phyloP scores from a whole-genome alignment of 2,888 invertebrate species.

The Campoplex nolae region DNA sequence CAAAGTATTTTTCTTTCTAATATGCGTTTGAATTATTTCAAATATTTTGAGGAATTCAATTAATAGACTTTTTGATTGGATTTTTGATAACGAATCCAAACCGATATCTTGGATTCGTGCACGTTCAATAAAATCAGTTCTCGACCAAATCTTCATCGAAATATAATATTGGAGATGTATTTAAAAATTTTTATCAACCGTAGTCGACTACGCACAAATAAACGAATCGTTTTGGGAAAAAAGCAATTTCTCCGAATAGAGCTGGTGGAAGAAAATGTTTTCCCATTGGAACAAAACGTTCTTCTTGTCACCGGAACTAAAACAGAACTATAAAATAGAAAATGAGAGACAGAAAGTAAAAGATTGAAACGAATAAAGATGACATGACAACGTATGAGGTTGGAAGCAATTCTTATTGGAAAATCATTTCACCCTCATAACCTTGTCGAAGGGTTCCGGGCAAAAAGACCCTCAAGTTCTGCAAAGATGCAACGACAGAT shows the following conservation, averaged over 20 bases:
- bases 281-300: constrained; percentile 23
- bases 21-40: not conserved
- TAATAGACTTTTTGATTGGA: not conserved
- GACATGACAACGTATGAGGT: constrained; percentile 40
- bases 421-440: constrained; percentile 74
- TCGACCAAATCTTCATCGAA: too few species aligned
- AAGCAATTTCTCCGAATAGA: not conserved
- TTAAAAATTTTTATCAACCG: too few species aligned
- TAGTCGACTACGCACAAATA: too few species aligned
- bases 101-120: too few species aligned
- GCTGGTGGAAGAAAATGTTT: constrained; percentile 52
- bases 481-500: constrained; percentile 68
- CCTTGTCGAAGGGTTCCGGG: constrained; percentile 62
- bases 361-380: not conserved
- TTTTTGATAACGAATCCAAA: too few species aligned
- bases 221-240: too few species aligned
- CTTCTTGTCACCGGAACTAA: not conserved
- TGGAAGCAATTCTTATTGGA: constrained; percentile 73
- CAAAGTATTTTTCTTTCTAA: not conserved
- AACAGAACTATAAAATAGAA: not conserved
- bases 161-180: too few species aligned
- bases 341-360: not conserved
- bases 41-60: not conserved
- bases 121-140: too few species aligned
- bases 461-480: constrained; percentile 22